Evolutionary conservation across 2,888 invertebrate species (phyloP).

Genomic region (Selenia dentaria): DNA sequence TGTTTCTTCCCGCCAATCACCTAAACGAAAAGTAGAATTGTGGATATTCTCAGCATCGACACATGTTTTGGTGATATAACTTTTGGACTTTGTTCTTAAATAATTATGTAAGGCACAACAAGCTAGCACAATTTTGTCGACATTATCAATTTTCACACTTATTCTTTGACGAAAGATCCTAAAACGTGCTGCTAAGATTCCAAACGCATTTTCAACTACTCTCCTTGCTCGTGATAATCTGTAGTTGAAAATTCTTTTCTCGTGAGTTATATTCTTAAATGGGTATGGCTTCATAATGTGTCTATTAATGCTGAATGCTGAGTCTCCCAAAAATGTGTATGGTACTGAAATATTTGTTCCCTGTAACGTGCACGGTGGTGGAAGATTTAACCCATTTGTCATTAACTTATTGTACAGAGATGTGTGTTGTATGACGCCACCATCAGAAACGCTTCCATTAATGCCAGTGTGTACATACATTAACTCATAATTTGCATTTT

Average conservation of each 20-base stretch:
- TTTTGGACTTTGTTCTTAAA: slow-evolving; percentile 38
- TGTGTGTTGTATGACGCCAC: slow-evolving; percentile 32
- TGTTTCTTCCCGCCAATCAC: slow-evolving; percentile 28
- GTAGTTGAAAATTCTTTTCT: too few species aligned
- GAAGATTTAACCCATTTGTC: slow-evolving; percentile 18
- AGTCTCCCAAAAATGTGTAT: slow-evolving; percentile 22
- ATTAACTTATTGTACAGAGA: slow-evolving; percentile 24
- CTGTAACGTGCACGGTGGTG: slow-evolving; percentile 19
- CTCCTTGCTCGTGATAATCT: too few species aligned
- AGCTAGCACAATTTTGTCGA: slow-evolving; percentile 19
- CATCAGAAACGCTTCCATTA: slow-evolving; percentile 38
- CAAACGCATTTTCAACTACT: too few species aligned
- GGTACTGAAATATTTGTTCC: slow-evolving; percentile 24
- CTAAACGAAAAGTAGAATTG: slow-evolving; percentile 22
- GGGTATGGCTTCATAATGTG: slow-evolving; percentile 26
- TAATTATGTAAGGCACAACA: slow-evolving; percentile 39
- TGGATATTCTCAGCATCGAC: slow-evolving; percentile 18
- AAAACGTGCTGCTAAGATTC: slow-evolving; percentile 14
- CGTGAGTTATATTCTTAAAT: slow-evolving; percentile 19
- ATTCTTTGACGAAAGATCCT: slow-evolving; percentile 13
- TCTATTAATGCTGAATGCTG: slow-evolving; percentile 19
- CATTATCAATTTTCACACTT: slow-evolving; percentile 23
- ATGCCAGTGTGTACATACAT: slow-evolving; percentile 36
- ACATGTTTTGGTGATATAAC: slow-evolving; percentile 17
- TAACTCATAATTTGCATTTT: too few species aligned